Conservation (phyloP, 2,113 vertebrate genomes). For the Spizaetus ornatus region DNA sequence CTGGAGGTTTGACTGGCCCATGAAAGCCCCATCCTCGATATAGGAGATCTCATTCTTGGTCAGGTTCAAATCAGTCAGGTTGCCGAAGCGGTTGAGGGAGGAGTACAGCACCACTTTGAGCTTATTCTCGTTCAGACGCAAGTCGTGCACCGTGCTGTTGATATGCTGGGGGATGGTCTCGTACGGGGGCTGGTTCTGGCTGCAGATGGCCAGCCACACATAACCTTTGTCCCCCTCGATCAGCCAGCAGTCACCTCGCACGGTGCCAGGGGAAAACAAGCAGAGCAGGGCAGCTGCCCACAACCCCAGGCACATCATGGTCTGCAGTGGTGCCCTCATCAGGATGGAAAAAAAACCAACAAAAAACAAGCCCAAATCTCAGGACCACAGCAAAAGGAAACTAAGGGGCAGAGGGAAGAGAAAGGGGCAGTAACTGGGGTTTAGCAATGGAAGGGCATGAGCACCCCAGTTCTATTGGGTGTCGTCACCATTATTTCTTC, state of each 20-base stretch:
- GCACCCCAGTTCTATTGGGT: constrained; percentile 57
- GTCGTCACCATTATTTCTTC: constrained; percentile 55
- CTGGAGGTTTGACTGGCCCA: constrained; percentile 92
- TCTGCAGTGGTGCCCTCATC: constrained; percentile 36
- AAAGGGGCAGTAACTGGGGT: neutral
- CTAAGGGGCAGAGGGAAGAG: neutral
- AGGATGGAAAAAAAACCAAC: neutral
- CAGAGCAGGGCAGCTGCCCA: constrained; percentile 72
- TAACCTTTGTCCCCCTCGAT: constrained; percentile 98
- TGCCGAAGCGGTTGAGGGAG: constrained; percentile 95
- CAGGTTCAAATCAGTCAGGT: constrained; percentile 96
- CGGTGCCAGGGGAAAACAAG: constrained; percentile 73
- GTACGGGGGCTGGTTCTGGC: constrained; percentile 98
- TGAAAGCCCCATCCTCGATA: constrained; percentile 95
- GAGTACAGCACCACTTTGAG: constrained; percentile 92
- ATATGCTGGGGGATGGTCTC: constrained; percentile 98
- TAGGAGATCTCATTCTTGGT: constrained; percentile 98
- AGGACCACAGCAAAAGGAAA: constrained; percentile 1
- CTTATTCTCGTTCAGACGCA: constrained; percentile 96
- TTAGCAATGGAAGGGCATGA: constrained; percentile 45
- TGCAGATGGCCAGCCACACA: constrained; percentile 98
- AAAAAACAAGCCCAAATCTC: neutral
- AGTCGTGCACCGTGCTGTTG: constrained; percentile 97
- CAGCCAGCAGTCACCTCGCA: constrained; percentile 92
- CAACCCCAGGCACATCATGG: constrained; percentile 75